These are phyloP conservation scores for Spilogale gracilis DNA, from an alignment of 2,113 vertebrate species.

Conservation along the genomic window DNA sequence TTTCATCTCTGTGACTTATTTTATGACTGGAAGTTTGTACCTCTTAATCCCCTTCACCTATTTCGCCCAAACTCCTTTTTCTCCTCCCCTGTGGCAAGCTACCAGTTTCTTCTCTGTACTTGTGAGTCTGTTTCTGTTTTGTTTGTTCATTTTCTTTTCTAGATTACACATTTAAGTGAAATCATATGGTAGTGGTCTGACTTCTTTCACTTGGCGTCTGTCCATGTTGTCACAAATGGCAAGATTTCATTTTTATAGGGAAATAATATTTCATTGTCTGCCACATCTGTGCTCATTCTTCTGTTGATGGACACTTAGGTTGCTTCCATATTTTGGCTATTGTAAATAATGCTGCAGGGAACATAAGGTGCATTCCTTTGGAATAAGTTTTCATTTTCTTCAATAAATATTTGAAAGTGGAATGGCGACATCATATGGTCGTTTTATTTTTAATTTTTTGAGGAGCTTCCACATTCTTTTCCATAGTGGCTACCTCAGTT, in stretches of 20 bases:
- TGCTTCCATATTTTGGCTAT: neutral
- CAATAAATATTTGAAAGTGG: neutral
- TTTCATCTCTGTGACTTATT: neutral
- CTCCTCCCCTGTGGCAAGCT: neutral
- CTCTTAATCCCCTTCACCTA: neutral
- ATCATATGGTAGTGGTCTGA: neutral
- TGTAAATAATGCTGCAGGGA: neutral
- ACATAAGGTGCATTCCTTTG: neutral
- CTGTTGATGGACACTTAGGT: neutral
- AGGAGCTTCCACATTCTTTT: neutral
- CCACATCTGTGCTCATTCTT: neutral
- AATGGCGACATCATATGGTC: neutral
- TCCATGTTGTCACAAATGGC: neutral
- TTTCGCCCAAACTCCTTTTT: neutral
- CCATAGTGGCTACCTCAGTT: neutral
- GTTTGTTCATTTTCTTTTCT: neutral
- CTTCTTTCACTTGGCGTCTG: neutral
- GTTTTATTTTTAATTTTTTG: neutral
- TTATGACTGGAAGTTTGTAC: neutral
- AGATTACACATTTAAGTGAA: neutral
- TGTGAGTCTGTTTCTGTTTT: neutral
- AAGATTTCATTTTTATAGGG: neutral
- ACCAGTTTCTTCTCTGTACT: neutral
- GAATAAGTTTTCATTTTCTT: neutral
- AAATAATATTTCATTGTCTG: neutral